Base-by-base conservation (phyloP, 2,797 vertebrate species). In the Botia kubotai region DNA sequence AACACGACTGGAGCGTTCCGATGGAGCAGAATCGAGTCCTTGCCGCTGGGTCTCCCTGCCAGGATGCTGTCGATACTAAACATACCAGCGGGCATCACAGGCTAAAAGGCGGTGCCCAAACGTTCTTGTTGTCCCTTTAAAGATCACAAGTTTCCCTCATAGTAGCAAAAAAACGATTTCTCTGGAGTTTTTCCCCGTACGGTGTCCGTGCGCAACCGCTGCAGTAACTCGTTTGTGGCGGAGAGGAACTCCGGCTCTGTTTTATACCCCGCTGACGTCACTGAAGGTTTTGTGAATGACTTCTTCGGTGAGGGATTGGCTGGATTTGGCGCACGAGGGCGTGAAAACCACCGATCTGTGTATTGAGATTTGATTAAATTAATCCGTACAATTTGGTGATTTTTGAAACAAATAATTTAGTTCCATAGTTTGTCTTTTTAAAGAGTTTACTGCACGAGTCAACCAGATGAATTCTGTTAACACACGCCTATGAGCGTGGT, bases 51-150 rank as follows among this genome's bases (percentile, higher is more conserved):
- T 91, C 97, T 94, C 71, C 94, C 95, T 89, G 97, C 97, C 92
- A 98, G 92, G 90, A 99, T 99, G 89, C 95, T 98, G 94, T 99
- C 97, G 90, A 99, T 98, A 93, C 96, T 99, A 93, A 99, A 98
- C 97, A 99, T 98, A 92, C 95, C 96, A 88, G 96, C 96, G 90
- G 96, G 97, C 97, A 98, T 98, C 94, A 93, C 95, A 77, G 52
- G 62, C 39, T 23, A 21, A 65, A 71, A 62, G 50, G 82, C 63
- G 53, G 70, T 80, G 16, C 72, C 79, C 46, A 78, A 80, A 79
- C 73, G 62, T 83, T 83, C 14, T 79, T 53, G 53, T 75, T 83
- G 83, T 87, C 82, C 86, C 72, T 71, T 82, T 73, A 81, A 67
- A 78, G 66, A 62, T 68, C 70, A 70, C 77, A 39, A 72, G 43